Base-by-base conservation (phyloP, 2,113 vertebrate species). In the Chionomys nivalis region DNA sequence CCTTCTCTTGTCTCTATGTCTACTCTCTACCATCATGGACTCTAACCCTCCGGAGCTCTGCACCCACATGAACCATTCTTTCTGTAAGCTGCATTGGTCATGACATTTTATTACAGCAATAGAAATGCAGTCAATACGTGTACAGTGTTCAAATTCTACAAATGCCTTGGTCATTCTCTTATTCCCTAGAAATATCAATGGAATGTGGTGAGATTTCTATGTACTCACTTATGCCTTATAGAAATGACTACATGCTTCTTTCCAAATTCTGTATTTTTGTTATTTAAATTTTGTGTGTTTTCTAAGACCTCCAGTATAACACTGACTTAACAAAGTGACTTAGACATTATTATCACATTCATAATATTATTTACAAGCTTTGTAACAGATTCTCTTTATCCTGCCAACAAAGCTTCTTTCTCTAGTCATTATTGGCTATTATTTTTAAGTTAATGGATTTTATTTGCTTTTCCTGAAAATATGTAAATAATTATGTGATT, bases 131-230 rank as follows among this genome's bases (percentile, higher is more conserved):
- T 52, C 49, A 52, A 52, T 52, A 12, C 49, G 13, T 52, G 12
- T 52, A 52, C 49, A 52, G 49, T 52, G 49, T 52, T 52, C 49
- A 52, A 12, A 52, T 52, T 52, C 49, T 52, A 52, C 49, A 52
- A 52, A 13, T 52, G 49, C 49, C 49, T 52, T 52, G 12, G 49
- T 13, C 49, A 76, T 39, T 61, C 16, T 76, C 8, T 83, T 75
- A 68, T 79, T 90, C 49, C 87, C 31, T 83, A 28, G 33, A 78
- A 87, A 76, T 87, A 94, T 49, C 58, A 73, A 70, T 93, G 76
- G 5, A 78, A 90, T 87, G 17, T 82, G 33, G 5, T 83, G 17
- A 63, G 52, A 42, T 47, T 78, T 36, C 31, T 93, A 26, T 28
- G 19, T 66, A 47, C 1, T 79, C 10, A 90, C 3, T 88, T 93